phyloP scores from a whole-genome alignment of 1,140 invertebrate species.

The Helicorthomorpha holstii region DNA sequence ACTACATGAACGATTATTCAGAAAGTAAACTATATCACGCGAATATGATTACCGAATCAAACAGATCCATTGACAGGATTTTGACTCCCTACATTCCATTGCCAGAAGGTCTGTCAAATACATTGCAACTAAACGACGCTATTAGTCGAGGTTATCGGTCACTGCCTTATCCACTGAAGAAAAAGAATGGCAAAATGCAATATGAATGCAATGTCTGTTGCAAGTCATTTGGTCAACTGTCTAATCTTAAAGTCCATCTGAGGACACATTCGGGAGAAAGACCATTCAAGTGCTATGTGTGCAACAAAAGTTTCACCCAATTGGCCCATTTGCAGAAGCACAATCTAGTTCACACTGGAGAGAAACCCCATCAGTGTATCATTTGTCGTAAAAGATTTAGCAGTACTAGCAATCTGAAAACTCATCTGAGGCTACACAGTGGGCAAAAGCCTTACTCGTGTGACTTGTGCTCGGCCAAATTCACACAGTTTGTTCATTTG shows the following conservation, averaged over 20 bases:
- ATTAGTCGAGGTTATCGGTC: slow-evolving; percentile 92
- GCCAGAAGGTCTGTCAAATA: no score
- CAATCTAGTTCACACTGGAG: slow-evolving; percentile 24
- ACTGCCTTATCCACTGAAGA: slow-evolving; percentile 86
- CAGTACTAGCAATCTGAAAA: slow-evolving; percentile 1
- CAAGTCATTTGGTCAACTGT: background rate
- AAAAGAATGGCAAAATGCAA: slow-evolving; percentile 95
- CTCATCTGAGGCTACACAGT: background rate
- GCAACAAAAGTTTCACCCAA: slow-evolving; percentile 13
- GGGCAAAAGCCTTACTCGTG: slow-evolving; percentile 7
- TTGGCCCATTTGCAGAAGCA: background rate
- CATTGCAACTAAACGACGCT: no score
- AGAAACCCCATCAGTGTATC: slow-evolving; percentile 22
- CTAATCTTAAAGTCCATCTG: slow-evolving; percentile 21
- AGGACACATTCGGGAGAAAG: slow-evolving; percentile 29
- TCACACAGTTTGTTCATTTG: slow-evolving; percentile 15
- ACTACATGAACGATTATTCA: no score
- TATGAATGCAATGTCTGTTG: background rate
- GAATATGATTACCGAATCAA: no score
- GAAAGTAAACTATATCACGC: no score
- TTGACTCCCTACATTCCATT: no score
- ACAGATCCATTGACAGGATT: no score
- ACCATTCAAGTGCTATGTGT: slow-evolving; percentile 21
- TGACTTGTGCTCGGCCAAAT: slow-evolving; percentile 11
- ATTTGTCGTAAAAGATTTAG: slow-evolving; percentile 18